A percentile compares a stretch with the other conserved stretches of the same genome.
Evolutionary conservation across 2,888 invertebrate species (phyloP).

Genomic region (Caenorhabditis angaria): DNA sequence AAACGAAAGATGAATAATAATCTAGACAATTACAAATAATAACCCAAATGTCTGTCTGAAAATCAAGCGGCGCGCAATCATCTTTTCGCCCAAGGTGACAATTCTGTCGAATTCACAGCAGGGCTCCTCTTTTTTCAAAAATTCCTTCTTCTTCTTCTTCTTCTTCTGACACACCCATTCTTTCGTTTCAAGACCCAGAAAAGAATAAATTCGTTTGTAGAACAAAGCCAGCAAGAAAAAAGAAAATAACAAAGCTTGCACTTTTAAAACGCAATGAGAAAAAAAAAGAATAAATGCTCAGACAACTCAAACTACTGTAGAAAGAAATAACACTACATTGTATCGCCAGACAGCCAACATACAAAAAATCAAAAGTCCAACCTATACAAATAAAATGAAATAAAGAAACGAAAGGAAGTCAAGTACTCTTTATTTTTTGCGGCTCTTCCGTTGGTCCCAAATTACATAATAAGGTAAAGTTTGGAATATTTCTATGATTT

Average conservation of each 20-base stretch:
- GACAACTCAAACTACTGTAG: neutral
- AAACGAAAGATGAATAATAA: too few relatives aligned
- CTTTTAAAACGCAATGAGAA: neutral
- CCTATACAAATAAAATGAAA: neutral
- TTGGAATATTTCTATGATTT: neutral
- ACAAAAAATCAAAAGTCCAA: neutral
- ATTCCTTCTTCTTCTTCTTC: neutral
- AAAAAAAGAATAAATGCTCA: neutral
- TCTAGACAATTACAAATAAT: too few relatives aligned
- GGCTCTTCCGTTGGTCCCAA: neutral
- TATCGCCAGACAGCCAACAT: too few relatives aligned
- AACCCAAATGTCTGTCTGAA: too few relatives aligned
- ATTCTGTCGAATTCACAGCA: neutral
- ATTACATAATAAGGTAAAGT: too few relatives aligned
- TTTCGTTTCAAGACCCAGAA: neutral
- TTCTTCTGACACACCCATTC: neutral
- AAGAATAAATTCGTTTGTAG: constrained; percentile 1
- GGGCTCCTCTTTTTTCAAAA: neutral
- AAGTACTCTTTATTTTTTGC: neutral
- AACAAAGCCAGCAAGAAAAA: neutral
- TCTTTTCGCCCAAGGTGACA: neutral
- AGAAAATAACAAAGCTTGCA: neutral
- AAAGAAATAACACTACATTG: neutral
- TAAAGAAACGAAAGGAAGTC: neutral
- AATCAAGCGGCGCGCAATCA: too few relatives aligned